Evolutionary conservation across 2,797 vertebrate genomes (phyloP).

Genomic region (Siniperca scherzeri): DNA sequence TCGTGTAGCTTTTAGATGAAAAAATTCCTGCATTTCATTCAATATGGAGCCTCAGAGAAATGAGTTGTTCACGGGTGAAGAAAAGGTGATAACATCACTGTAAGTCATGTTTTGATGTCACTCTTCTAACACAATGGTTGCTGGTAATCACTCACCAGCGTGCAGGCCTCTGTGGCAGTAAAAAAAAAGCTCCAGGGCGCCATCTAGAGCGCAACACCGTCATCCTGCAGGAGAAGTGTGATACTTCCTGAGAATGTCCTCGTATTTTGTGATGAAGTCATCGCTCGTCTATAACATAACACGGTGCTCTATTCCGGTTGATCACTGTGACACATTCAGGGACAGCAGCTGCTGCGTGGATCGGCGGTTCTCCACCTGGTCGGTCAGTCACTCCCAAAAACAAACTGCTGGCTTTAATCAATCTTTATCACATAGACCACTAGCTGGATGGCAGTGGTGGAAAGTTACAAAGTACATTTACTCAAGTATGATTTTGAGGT

Average conservation of each 20-base stretch:
- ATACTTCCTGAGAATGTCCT: not conserved
- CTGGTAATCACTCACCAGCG: not conserved
- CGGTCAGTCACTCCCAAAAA: not conserved
- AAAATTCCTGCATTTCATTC: not conserved
- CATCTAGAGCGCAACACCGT: conserved; percentile 49
- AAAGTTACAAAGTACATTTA: not conserved
- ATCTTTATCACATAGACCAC: not conserved
- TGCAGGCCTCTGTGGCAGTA: not conserved
- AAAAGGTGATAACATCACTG: not conserved
- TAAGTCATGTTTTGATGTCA: conserved; percentile 27
- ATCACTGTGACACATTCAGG: conserved; percentile 43
- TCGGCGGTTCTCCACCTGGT: conserved; percentile 22
- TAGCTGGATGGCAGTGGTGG: not conserved
- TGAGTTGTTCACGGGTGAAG: not conserved
- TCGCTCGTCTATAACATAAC: not conserved
- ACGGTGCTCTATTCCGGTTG: conserved; percentile 50
- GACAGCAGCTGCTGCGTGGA: conserved; percentile 31
- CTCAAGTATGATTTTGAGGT: not conserved
- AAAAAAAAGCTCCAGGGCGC: conserved; percentile 46
- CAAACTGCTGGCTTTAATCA: not conserved
- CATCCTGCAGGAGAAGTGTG: conserved; percentile 25
- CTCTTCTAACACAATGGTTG: conserved; percentile 20
- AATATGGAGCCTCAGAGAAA: conserved; percentile 1
- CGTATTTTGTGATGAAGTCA: conserved; percentile 25
- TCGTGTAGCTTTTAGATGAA: not conserved